Evolutionary conservation across 2,113 vertebrate species (phyloP), one percentile per base, ranked within the genome.

Genomic region (Prinia subflava): DNA sequence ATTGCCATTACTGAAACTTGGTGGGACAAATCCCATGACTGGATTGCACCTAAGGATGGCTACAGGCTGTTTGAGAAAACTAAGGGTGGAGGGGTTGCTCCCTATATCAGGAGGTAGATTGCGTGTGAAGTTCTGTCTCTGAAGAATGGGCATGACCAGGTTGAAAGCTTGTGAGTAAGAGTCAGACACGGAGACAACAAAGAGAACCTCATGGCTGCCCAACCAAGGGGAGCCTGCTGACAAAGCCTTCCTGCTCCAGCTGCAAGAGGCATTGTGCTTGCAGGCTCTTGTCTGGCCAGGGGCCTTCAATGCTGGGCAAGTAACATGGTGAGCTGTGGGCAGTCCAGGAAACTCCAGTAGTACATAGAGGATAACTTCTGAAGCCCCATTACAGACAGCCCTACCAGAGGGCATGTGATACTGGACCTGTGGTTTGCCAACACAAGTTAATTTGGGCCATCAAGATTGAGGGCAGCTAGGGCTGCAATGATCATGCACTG

Each of bases 261-360:
- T 20, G 24, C n/a, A 16, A 31, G 30, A 52, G 37, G 12, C 41
- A 41, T 13, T 15, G 15, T 37, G 13, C 19, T 37, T 13, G 7
- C 33, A 24, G 37, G 37, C 19, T 63, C 24, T 16, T 4, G 6
- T 25, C 41, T 3, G 6, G 11, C 35, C 20, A 10, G 8, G 9
- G 15, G 12, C 28, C 27, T 57, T 44, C 35, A 44, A 1, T 1
- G 2, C 27, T 13, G 15, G 44, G 31, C 37, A 73, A 57, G 42
- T 27, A 31, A 35, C 10, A 28, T 0, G 0, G 50, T 0, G 4
- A 64, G 35, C 56, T 47, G 10, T 21, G 57, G n/a, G 41, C 44
- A 37, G 16, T 13, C 17, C 59, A 65, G 31, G 52, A 57, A 10
- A 33, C 27, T 15, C 10, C 3, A 3, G 21, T 2, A 44, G 33